A percentile compares a stretch with the other conserved stretches of the same genome.
phyloP scores from a whole-genome alignment of 2,113 vertebrate species.

The Pyrgilauda ruficollis region DNA sequence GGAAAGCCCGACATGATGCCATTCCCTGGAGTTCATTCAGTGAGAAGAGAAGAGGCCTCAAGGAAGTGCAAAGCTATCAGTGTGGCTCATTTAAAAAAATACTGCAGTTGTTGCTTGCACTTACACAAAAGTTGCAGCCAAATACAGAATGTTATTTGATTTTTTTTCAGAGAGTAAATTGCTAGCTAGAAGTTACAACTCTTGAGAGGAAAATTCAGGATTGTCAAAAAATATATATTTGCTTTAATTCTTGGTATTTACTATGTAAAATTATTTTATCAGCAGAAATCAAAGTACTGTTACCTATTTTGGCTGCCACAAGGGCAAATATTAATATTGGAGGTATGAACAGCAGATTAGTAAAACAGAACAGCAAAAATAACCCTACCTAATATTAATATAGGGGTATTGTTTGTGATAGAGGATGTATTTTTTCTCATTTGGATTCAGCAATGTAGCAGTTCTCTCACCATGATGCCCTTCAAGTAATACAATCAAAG shows the following conservation, averaged over 20 bases:
- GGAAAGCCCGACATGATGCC: constrained; percentile 87
- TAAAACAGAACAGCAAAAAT: not conserved
- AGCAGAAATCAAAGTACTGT: not conserved
- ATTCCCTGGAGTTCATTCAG: constrained; percentile 84
- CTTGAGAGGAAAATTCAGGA: not conserved
- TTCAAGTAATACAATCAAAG: not conserved
- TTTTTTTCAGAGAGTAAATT: not conserved
- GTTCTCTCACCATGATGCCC: not conserved
- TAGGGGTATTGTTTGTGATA: not conserved
- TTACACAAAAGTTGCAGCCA: constrained; percentile 4
- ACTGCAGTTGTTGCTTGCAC: constrained; percentile 28
- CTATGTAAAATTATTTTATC: not conserved
- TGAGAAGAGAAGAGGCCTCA: constrained; percentile 66
- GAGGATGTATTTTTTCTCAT: not conserved
- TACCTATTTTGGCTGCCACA: not conserved
- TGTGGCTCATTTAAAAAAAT: constrained; percentile 63
- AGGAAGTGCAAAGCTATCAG: constrained; percentile 69
- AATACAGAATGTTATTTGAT: not conserved
- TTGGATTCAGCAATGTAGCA: not conserved
- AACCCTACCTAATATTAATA: not conserved
- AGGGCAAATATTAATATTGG: not conserved
- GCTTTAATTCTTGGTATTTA: not conserved
- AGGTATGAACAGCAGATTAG: not conserved
- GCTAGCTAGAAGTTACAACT: not conserved
- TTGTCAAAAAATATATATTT: not conserved